Conservation (phyloP, 2,888 invertebrate genomes). For the Mythimna vitellina region DNA sequence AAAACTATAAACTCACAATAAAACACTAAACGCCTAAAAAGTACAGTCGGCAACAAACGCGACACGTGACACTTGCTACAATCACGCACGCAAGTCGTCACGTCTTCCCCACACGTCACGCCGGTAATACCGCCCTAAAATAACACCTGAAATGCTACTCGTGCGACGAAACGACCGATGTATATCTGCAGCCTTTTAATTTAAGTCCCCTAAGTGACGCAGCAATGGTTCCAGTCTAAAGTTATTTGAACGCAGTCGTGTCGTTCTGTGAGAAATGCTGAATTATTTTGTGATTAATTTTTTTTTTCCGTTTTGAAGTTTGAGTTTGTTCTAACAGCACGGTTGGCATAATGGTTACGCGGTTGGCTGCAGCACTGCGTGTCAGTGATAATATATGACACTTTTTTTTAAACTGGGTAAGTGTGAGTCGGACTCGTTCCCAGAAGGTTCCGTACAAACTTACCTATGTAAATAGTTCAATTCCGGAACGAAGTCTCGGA, state of each 20-base stretch:
- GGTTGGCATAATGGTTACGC: no score
- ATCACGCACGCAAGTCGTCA: constrained; percentile 68
- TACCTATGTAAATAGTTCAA: no score
- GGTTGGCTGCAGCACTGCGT: no score
- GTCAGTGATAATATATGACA: no score
- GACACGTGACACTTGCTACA: constrained; percentile 48
- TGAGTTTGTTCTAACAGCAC: no score
- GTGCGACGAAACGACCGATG: constrained; percentile 78
- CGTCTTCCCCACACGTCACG: constrained; percentile 72
- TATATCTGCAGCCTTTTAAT: constrained; percentile 81
- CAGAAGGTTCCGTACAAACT: no score
- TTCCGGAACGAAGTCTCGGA: no score
- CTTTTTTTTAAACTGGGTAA: no score
- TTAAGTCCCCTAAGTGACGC: constrained; percentile 69
- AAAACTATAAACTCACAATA: constrained; percentile 28
- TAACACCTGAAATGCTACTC: constrained; percentile 80
- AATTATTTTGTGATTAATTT: background rate
- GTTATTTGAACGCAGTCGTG: constrained; percentile 40
- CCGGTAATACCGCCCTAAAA: constrained; percentile 71
- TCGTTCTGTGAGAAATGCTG: background rate
- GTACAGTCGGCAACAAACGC: constrained; percentile 42
- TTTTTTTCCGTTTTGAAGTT: background rate
- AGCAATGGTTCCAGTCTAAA: constrained; percentile 42
- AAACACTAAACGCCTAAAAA: constrained; percentile 36
- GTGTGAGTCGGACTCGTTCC: no score